These are phyloP conservation scores for Cyclina sinensis DNA, from an alignment of 1,140 invertebrate species.

Conservation along the genomic window DNA sequence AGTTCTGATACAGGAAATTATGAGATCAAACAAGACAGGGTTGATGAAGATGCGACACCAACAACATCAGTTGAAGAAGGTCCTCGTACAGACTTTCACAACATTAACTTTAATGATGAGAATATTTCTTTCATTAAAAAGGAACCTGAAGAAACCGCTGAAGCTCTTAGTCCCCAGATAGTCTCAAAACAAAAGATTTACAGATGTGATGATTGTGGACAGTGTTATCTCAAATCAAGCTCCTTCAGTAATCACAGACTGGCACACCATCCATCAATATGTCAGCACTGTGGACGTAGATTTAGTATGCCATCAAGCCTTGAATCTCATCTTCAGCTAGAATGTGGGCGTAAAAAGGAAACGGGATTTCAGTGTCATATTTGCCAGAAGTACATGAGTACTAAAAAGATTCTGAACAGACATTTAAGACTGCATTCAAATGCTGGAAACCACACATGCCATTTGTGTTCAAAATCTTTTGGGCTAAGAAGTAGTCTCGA, in stretches of 20 bases:
- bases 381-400: conserved; percentile 57
- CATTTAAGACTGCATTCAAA: conserved; percentile 53
- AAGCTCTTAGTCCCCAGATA: neutral
- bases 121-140: neutral
- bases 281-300: conserved; percentile 56
- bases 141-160: neutral
- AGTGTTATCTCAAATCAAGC: conserved; percentile 52
- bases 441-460: conserved; percentile 25
- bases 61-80: neutral
- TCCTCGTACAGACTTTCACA: neutral
- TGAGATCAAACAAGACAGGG: neutral
- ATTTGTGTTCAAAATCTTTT: conserved; percentile 51
- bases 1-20: conserved; percentile 21
- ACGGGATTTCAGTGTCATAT: conserved; percentile 50
- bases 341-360: conserved; percentile 38
- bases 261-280: conserved; percentile 62
- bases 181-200: neutral
- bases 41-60: conserved; percentile 14
- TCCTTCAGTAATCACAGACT: conserved; percentile 66
- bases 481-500: conserved; percentile 44
- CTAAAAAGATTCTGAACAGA: conserved; percentile 41
- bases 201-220: conserved; percentile 60
- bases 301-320: conserved; percentile 61
- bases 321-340: conserved; percentile 60
- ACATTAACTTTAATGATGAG: conserved; percentile 1